These are phyloP conservation scores for Hirtodrosophila cameraria DNA, from an alignment of 2,888 invertebrate species.

Conservation along the genomic window DNA sequence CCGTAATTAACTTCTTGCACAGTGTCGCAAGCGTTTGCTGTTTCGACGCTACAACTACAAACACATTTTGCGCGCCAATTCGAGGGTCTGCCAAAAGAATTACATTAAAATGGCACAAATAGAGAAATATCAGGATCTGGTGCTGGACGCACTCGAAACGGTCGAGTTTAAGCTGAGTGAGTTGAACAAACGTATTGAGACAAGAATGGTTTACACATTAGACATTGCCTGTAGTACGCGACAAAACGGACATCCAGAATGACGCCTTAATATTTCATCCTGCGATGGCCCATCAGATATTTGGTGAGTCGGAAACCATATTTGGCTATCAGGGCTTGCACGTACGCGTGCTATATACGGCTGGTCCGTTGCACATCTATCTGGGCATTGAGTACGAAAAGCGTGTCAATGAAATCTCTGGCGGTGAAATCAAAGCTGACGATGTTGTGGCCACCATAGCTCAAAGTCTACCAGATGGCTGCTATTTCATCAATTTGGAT, in stretches of 20 bases:
- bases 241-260: conserved; percentile 88
- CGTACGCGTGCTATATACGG: conserved; percentile 92
- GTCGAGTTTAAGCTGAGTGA: conserved; percentile 83
- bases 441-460: conserved; percentile 89
- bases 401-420: conserved; percentile 86
- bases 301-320: conserved; percentile 95
- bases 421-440: conserved; percentile 87
- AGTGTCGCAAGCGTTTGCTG: conserved; percentile 31
- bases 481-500: conserved; percentile 88
- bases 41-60: conserved; percentile 31
- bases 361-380: conserved; percentile 92
- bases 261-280: conserved; percentile 89
- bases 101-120: conserved; percentile 74
- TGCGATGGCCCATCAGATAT: conserved; percentile 96
- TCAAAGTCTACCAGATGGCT: conserved; percentile 89
- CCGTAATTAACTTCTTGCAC: conserved; percentile 12
- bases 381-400: conserved; percentile 89
- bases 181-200: conserved; percentile 23
- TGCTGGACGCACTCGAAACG: conserved; percentile 81
- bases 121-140: conserved; percentile 80
- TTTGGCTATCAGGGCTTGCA: conserved; percentile 95
- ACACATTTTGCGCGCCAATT: conserved; percentile 72
- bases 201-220: background rate
- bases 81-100: conserved; percentile 16
- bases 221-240: conserved; percentile 85